Evolutionary conservation across 2,113 vertebrate genomes (phyloP).

Genomic region (Penelope pileata): DNA sequence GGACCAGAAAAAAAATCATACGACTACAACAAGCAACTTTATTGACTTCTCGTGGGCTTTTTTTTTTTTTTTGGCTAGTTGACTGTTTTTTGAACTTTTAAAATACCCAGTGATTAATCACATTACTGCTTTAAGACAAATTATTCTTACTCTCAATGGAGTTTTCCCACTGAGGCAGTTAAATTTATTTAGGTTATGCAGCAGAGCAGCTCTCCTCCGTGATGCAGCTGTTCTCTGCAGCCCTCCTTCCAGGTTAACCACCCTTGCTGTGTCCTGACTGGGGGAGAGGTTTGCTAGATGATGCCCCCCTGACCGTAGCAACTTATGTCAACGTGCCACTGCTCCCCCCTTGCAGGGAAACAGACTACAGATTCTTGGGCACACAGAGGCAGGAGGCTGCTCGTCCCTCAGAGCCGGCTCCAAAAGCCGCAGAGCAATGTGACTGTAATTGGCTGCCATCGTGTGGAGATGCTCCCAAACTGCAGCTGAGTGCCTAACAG

Average conservation of each 20-base stretch:
- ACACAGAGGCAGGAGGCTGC: background rate
- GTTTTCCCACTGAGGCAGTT: background rate
- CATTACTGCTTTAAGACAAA: background rate
- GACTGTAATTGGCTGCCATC: constrained; percentile 67
- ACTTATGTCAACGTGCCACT: background rate
- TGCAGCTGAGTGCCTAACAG: background rate
- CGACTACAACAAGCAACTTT: background rate
- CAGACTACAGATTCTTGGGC: background rate
- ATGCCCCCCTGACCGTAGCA: background rate
- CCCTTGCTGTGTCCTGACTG: background rate
- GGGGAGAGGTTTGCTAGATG: background rate
- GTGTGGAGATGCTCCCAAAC: constrained; percentile 47
- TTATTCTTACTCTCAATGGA: background rate
- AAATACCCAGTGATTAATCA: background rate
- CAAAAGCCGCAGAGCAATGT: background rate
- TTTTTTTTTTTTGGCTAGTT: background rate
- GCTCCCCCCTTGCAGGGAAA: background rate
- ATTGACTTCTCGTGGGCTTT: background rate
- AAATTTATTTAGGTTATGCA: background rate
- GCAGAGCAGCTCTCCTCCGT: background rate
- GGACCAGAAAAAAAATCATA: background rate
- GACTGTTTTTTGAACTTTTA: background rate
- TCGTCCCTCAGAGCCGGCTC: background rate
- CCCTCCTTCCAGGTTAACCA: background rate
- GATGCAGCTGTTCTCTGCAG: background rate